A percentile compares a stretch with the other conserved stretches of the same genome.
These are phyloP conservation scores for Eristalis arbustorum DNA, from an alignment of 2,888 invertebrate genomes.

Conservation along the genomic window DNA sequence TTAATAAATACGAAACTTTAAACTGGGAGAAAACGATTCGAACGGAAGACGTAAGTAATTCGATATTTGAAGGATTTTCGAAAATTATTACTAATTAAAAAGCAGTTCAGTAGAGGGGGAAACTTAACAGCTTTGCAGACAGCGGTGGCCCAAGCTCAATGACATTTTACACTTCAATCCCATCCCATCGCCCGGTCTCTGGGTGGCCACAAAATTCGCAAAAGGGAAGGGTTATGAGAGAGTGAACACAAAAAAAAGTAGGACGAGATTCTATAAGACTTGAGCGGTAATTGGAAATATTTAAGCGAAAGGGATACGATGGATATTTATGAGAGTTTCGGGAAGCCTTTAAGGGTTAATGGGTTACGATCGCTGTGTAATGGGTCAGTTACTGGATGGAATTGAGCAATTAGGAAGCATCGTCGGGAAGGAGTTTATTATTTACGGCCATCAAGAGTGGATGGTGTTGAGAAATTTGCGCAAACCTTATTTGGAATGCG, in stretches of 20 bases:
- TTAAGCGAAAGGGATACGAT: not conserved
- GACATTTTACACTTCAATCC: not conserved
- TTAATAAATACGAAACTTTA: conserved; percentile 64
- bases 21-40: conserved; percentile 26
- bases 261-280: conserved; percentile 11
- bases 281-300: conserved; percentile 23
- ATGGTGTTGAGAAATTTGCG: not conserved
- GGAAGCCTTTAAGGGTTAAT: not conserved
- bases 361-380: conserved; percentile 9
- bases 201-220: not conserved
- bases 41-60: conserved; percentile 51
- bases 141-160: not conserved
- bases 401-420: not conserved
- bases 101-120: conserved; percentile 13
- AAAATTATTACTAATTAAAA: conserved; percentile 69
- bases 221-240: conserved; percentile 17
- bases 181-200: not conserved
- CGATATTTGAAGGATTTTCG: conserved; percentile 62
- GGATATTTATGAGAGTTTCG: conserved; percentile 12
- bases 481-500: not conserved
- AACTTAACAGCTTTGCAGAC: conserved; percentile 7
- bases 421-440: not conserved
- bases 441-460: not conserved
- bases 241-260: not conserved
- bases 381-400: not conserved